Evolutionary conservation across 2,113 vertebrate genomes (phyloP).

Genomic region (Zosterops japonicus): DNA sequence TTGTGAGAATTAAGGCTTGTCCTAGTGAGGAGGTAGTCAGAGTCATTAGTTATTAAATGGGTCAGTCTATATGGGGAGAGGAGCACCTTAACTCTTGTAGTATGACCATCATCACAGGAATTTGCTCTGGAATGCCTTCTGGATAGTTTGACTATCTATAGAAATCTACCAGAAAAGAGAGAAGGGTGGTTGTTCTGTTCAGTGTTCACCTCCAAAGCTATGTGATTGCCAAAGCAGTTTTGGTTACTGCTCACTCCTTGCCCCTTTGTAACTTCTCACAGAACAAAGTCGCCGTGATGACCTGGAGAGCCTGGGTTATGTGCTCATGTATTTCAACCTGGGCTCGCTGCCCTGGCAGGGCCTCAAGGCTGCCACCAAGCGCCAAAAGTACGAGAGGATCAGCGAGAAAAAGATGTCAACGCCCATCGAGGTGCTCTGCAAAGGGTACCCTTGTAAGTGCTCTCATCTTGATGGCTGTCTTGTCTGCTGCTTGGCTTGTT

Average conservation of each 20-base stretch:
- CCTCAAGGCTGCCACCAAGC: conserved; percentile 96
- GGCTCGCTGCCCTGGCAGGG: conserved; percentile 97
- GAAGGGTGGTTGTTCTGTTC: background rate
- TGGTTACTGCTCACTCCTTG: conserved; percentile 6
- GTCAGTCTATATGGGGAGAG: background rate
- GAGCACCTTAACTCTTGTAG: background rate
- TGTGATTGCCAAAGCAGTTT: background rate
- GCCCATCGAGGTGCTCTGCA: conserved; percentile 95
- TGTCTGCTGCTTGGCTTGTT: background rate
- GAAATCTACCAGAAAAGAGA: background rate
- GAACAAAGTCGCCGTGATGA: conserved; percentile 96
- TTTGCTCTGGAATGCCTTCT: background rate
- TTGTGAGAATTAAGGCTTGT: conserved; percentile 18
- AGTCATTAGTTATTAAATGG: conserved; percentile 16
- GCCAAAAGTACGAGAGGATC: conserved; percentile 97
- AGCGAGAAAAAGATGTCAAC: conserved; percentile 99
- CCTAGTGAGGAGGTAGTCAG: background rate
- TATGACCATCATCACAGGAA: background rate
- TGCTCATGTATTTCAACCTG: conserved; percentile 99
- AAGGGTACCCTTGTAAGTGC: conserved; percentile 96
- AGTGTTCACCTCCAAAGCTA: background rate
- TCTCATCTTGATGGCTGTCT: background rate
- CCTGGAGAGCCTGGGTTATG: conserved; percentile 94
- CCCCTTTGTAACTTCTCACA: conserved; percentile 59
- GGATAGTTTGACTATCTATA: background rate